Base-by-base conservation (phyloP, 2,888 invertebrate species). In the Endomychus coccineus region DNA sequence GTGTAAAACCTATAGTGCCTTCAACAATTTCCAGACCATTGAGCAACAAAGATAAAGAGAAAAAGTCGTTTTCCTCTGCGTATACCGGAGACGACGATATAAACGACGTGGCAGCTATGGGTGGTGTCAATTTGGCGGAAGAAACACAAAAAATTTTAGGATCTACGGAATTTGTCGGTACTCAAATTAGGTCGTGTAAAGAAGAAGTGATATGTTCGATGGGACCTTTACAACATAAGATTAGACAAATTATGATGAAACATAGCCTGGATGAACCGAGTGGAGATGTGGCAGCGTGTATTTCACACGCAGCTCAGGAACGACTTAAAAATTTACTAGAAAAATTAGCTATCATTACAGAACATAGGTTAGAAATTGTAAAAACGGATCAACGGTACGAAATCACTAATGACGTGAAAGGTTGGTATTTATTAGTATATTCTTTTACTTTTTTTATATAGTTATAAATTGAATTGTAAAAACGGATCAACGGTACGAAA, bases 21-120 rank as follows among this genome's bases (percentile, higher is more conserved):
- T 68, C 71, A 54, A 59, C 63, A 45, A 56, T 63, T 52, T 62
- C 67, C 28, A 46, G 78, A 62, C 76, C 82, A 6, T 66, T 79
- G 17, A 69, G 77, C 48, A 83, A 81, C 7, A 54, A 55, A 67
- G 86, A 86, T 51, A 85, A 83, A 58, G 83, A 85, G 55, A 86
- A 83, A 64, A 81, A 80, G 56, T 66, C 60, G 16, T 73, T 74
- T 59, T 73, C 78, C 34, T 71, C 74, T 3, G 60, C 59, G 5
- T 61, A 60, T 39, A 56, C 58, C 1, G 90, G 88, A 25, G 92
- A 94, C 58, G 95, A 95, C 62, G 95, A 97, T 64, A 94, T 96
- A 56, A 97, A 96, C 60, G 96, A 97, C 70, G 96, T 97, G 9
- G 95, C 96, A 16, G 94, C 96, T 6, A 96, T 97, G 96, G 96